Evolutionary conservation across 1,140 invertebrate species (phyloP).

Genomic region (Adelges cooleyi): DNA sequence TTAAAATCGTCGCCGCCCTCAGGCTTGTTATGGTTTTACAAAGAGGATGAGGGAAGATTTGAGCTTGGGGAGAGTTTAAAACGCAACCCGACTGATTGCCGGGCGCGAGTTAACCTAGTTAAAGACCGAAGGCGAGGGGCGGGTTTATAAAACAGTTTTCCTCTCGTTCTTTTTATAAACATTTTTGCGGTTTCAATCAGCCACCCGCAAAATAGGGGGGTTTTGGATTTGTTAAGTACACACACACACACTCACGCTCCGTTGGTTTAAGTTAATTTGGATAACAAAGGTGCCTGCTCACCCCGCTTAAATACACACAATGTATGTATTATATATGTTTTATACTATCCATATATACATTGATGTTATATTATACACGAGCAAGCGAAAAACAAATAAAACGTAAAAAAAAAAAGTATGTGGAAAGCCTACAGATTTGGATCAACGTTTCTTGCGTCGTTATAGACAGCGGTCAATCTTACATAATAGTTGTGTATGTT

Average conservation of each 20-base stretch:
- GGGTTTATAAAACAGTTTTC: not conserved
- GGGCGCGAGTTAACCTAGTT: slow-evolving; percentile 12
- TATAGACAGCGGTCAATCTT: not conserved
- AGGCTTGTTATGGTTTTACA: slow-evolving; percentile 22
- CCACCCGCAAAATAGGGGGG: slow-evolving; percentile 24
- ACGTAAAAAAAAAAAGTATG: not conserved
- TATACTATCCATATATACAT: too few species aligned
- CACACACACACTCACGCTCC: slow-evolving; percentile 2
- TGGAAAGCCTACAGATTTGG: not conserved
- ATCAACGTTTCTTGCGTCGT: too few species aligned
- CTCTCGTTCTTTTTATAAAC: not conserved
- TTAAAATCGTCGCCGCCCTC: slow-evolving; percentile 1
- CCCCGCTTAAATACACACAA: not conserved
- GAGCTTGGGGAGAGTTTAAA: slow-evolving; percentile 23
- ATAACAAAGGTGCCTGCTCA: slow-evolving; percentile 22
- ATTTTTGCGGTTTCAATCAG: slow-evolving; percentile 28
- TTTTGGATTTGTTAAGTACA: slow-evolving; percentile 24
- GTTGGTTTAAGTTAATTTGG: slow-evolving; percentile 22
- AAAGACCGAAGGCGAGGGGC: slow-evolving; percentile 1
- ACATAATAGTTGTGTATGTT: not conserved
- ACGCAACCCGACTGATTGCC: slow-evolving; percentile 23
- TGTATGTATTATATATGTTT: too few species aligned
- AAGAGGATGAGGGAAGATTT: not conserved
- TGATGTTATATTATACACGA: too few species aligned
- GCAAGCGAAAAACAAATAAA: slow-evolving; percentile 2